Percentiles rank a stretch among this genome's conserved stretches.
Conservation (phyloP, 1,140 invertebrate genomes). For the Teleogryllus occipitalis region DNA sequence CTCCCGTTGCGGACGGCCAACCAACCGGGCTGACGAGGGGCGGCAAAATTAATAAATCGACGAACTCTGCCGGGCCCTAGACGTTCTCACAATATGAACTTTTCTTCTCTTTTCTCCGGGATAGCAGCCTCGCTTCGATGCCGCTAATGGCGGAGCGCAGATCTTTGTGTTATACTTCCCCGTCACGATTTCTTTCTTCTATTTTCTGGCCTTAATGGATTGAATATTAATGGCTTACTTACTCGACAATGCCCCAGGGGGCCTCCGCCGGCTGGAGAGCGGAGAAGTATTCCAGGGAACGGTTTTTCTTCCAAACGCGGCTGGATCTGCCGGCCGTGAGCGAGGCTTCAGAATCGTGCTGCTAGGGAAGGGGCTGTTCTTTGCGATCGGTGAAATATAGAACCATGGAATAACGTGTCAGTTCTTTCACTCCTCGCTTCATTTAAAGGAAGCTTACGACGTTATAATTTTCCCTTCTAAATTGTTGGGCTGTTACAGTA, state of each 20-base stretch:
- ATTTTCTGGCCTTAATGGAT: neutral
- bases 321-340: too few species aligned
- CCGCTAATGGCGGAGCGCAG: neutral
- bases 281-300: neutral
- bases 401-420: too few species aligned
- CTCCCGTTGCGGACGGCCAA: too few species aligned
- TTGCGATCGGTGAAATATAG: too few species aligned
- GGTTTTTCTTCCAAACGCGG: neutral
- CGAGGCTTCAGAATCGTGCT: neutral
- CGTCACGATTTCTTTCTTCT: slow-evolving; percentile 4
- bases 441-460: too few species aligned
- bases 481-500: too few species aligned
- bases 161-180: slow-evolving; percentile 4
- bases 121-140: too few species aligned
- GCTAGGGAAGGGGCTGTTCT: neutral
- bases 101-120: neutral
- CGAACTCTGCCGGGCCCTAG: neutral
- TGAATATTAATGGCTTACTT: neutral
- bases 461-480: too few species aligned
- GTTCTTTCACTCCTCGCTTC: too few species aligned
- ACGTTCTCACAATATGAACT: neutral
- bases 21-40: too few species aligned
- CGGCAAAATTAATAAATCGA: neutral
- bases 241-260: neutral
- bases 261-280: neutral